phyloP scores from a whole-genome alignment of 2,113 vertebrate genomes.

The Okapia johnstoni region DNA sequence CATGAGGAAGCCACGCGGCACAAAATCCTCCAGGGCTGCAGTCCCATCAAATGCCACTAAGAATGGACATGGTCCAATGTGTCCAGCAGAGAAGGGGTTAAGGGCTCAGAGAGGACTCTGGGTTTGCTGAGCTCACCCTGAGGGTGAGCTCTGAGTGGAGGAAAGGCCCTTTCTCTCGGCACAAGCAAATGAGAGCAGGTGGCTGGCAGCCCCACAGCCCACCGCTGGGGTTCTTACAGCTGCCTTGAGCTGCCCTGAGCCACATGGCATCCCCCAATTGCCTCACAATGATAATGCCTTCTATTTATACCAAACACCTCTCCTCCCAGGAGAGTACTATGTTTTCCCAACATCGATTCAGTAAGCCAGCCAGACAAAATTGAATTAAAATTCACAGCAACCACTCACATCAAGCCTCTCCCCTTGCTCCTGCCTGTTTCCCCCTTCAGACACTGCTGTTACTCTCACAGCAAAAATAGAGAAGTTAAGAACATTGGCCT shows the following conservation, averaged over 20 bases:
- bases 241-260: background rate
- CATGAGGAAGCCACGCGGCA: background rate
- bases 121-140: background rate
- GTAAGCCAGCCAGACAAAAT: constrained; percentile 40
- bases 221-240: background rate
- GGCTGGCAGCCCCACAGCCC: background rate
- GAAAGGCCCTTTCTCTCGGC: background rate
- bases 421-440: background rate
- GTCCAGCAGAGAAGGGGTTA: background rate
- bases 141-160: background rate
- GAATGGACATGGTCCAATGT: background rate
- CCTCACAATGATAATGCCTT: constrained; percentile 37
- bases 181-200: background rate
- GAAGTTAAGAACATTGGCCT: background rate
- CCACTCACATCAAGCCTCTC: background rate
- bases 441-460: background rate
- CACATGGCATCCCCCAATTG: background rate
- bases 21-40: background rate
- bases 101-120: background rate
- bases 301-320: constrained; percentile 71
- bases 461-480: background rate
- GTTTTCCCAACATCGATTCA: constrained; percentile 69
- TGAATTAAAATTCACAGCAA: constrained; percentile 51
- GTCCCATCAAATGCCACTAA: background rate
- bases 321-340: constrained; percentile 56